phyloP scores from a whole-genome alignment of 2,888 invertebrate genomes.

The Serripes groenlandicus region DNA sequence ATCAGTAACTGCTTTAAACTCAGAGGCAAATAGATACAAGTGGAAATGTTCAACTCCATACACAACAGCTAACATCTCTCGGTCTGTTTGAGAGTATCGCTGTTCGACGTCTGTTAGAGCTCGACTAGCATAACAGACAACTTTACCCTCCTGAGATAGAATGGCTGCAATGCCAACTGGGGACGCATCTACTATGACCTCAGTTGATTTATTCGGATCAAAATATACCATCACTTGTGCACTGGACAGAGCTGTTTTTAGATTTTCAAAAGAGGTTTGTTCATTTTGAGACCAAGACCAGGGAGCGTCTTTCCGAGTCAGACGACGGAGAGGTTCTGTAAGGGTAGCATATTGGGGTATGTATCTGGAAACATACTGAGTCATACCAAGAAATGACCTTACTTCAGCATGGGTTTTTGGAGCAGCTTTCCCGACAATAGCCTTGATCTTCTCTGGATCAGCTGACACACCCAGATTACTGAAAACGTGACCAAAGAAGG shows the following conservation, averaged over 20 bases:
- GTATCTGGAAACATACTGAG: constrained; percentile 45
- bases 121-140: constrained; percentile 64
- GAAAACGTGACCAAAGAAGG: constrained; percentile 59
- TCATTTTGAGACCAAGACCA: constrained; percentile 39
- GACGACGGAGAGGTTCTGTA: constrained; percentile 37
- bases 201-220: constrained; percentile 46
- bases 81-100: constrained; percentile 70
- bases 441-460: constrained; percentile 44
- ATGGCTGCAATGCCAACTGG: constrained; percentile 69
- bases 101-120: constrained; percentile 51
- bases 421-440: constrained; percentile 34
- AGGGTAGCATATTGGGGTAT: constrained; percentile 62
- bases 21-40: constrained; percentile 68
- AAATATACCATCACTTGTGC: constrained; percentile 44
- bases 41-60: constrained; percentile 74
- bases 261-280: constrained; percentile 24
- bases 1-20: constrained; percentile 69
- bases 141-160: constrained; percentile 47
- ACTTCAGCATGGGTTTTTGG: constrained; percentile 53
- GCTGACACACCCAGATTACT: constrained; percentile 48
- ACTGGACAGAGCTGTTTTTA: constrained; percentile 27
- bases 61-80: constrained; percentile 61
- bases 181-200: constrained; percentile 67
- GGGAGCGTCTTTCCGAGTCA: constrained; percentile 26
- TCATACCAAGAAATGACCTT: constrained; percentile 58